Evolutionary conservation across 1,140 invertebrate genomes (phyloP).

Genomic region (Anagrus nilaparvatae): DNA sequence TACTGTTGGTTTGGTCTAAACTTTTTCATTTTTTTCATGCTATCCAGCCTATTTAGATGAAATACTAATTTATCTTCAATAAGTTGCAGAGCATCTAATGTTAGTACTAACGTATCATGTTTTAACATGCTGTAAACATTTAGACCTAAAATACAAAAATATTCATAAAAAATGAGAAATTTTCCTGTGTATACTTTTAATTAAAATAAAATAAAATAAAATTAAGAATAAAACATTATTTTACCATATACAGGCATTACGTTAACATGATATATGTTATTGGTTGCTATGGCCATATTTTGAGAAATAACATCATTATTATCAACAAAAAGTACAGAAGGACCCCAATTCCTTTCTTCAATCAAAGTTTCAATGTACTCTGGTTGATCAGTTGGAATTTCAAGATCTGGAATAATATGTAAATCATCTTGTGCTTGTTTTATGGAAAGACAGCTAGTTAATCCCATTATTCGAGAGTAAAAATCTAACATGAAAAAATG

Average conservation of each 20-base stretch:
- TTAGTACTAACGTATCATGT: slow-evolving; percentile 88
- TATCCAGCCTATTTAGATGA: slow-evolving; percentile 60
- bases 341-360: slow-evolving; percentile 82
- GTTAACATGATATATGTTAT: slow-evolving; percentile 70
- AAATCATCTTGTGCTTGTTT: slow-evolving; percentile 94
- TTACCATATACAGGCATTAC: slow-evolving; percentile 91
- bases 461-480: slow-evolving; percentile 60
- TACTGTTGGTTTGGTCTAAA: slow-evolving; percentile 23
- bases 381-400: slow-evolving; percentile 75
- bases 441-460: slow-evolving; percentile 72
- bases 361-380: slow-evolving; percentile 71
- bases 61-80: slow-evolving; percentile 81
- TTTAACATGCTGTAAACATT: slow-evolving; percentile 91
- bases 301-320: slow-evolving; percentile 73
- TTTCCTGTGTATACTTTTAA: background rate
- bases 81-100: slow-evolving; percentile 68
- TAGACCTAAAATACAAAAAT: slow-evolving; percentile 41
- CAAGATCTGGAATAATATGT: slow-evolving; percentile 78
- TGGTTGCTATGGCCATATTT: slow-evolving; percentile 74
- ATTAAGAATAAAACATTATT: slow-evolving; percentile 10
- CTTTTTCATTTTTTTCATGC: slow-evolving; percentile 6
- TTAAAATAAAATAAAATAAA: background rate
- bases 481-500: slow-evolving; percentile 91
- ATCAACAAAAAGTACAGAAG: slow-evolving; percentile 90
- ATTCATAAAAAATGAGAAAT: slow-evolving; percentile 3